A percentile compares a stretch with the other conserved stretches of the same genome.
phyloP scores from a whole-genome alignment of 2,113 vertebrate genomes.

The Ceuthmochares aereus region DNA sequence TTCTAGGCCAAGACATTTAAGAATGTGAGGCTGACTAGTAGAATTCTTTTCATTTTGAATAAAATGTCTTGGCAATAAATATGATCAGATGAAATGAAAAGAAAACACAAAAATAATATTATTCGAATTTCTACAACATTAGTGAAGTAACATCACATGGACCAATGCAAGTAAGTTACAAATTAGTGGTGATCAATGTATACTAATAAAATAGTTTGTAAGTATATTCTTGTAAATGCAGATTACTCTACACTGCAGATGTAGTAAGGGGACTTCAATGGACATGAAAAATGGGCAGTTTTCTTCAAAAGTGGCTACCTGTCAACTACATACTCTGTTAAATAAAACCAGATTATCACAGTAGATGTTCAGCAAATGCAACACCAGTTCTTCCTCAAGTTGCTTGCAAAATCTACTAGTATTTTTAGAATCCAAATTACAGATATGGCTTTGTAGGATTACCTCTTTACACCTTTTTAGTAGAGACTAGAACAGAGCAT shows the following conservation, averaged over 20 bases:
- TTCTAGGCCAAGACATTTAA: not conserved
- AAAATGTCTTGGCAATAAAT: not conserved
- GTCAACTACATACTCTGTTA: not conserved
- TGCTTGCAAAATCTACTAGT: not conserved
- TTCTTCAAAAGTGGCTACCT: not conserved
- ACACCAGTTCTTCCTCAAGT: not conserved
- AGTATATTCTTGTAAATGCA: not conserved
- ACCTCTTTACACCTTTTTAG: not conserved
- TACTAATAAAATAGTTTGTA: not conserved
- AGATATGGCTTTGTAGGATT: not conserved
- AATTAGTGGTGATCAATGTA: not conserved
- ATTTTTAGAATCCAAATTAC: not conserved
- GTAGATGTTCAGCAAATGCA: not conserved
- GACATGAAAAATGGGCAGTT: not conserved
- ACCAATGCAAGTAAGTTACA: not conserved
- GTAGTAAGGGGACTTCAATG: not conserved
- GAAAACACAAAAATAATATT: not conserved
- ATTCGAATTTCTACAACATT: not conserved
- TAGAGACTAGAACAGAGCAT: not conserved
- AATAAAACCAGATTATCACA: not conserved
- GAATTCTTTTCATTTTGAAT: not conserved
- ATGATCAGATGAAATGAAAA: not conserved
- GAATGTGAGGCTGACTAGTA: fast-evolving
- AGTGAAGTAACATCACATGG: not conserved
- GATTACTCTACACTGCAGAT: not conserved